A percentile compares a stretch with the other conserved stretches of the same genome.
Conservation (phyloP, 2,113 vertebrate species). For the Junco hyemalis region DNA sequence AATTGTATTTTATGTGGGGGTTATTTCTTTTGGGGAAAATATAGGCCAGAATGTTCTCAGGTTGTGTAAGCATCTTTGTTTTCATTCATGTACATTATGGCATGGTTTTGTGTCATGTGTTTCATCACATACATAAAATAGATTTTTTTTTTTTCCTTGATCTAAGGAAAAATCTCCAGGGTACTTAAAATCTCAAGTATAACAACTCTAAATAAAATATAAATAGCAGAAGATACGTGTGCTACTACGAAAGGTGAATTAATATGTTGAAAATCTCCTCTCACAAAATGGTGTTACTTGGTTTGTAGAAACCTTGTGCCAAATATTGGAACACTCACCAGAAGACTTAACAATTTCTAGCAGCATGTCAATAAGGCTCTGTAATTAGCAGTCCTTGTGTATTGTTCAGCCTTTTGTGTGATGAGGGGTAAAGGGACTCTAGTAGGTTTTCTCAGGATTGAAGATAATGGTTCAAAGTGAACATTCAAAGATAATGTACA, state of each 20-base stretch:
- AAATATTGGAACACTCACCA: neutral
- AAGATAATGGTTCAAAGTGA: neutral
- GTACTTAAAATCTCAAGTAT: neutral
- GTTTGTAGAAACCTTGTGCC: neutral
- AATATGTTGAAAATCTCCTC: neutral
- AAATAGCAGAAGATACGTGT: neutral
- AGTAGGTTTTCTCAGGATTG: neutral
- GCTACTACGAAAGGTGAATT: neutral
- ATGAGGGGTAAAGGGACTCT: neutral
- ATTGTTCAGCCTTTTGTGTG: neutral
- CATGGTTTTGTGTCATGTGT: neutral
- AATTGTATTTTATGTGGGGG: neutral
- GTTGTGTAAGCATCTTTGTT: neutral
- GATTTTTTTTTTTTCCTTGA: neutral
- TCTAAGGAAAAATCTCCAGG: neutral
- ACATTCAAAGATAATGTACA: neutral
- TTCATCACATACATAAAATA: neutral
- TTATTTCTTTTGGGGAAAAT: neutral
- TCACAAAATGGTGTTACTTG: neutral
- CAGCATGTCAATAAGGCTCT: neutral
- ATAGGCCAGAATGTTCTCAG: neutral
- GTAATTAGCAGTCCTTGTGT: neutral
- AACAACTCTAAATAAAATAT: neutral
- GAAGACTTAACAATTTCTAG: neutral
- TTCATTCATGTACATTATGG: accelerated